phyloP scores from a whole-genome alignment of 2,797 vertebrate genomes.

The Setipinna tenuifilis region DNA sequence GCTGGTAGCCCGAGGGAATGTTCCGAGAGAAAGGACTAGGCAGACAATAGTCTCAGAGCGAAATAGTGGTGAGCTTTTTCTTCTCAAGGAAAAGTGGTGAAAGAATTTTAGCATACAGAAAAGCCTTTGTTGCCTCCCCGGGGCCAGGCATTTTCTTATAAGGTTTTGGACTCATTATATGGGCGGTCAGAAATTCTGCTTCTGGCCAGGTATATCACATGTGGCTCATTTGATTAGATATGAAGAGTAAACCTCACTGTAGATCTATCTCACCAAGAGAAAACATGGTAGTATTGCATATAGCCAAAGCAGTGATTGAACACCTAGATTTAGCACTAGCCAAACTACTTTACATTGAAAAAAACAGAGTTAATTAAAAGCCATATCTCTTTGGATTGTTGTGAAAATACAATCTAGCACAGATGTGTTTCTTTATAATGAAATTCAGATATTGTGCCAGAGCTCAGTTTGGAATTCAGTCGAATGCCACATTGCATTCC shows the following conservation, averaged over 20 bases:
- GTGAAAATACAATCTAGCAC: no score
- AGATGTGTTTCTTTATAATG: no score
- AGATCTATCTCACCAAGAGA: no score
- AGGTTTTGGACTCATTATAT: not conserved
- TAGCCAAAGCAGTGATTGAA: no score
- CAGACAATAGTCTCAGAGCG: not conserved
- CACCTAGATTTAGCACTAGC: no score
- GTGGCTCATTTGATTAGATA: not conserved
- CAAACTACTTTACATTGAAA: no score
- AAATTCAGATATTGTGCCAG: no score
- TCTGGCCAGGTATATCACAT: not conserved
- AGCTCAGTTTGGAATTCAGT: no score
- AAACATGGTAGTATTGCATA: not conserved
- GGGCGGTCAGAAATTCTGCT: not conserved
- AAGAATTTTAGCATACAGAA: not conserved
- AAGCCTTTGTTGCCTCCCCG: not conserved
- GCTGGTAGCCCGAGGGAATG: conserved; percentile 28
- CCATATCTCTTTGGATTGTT: no score
- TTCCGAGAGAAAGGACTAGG: not conserved
- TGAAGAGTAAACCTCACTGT: not conserved
- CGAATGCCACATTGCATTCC: no score
- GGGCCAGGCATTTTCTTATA: not conserved
- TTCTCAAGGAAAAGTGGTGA: not conserved
- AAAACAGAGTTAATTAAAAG: no score
- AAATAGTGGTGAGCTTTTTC: not conserved